Base-by-base conservation (phyloP, 1,140 invertebrate species). In the Drosophila teissieri region DNA sequence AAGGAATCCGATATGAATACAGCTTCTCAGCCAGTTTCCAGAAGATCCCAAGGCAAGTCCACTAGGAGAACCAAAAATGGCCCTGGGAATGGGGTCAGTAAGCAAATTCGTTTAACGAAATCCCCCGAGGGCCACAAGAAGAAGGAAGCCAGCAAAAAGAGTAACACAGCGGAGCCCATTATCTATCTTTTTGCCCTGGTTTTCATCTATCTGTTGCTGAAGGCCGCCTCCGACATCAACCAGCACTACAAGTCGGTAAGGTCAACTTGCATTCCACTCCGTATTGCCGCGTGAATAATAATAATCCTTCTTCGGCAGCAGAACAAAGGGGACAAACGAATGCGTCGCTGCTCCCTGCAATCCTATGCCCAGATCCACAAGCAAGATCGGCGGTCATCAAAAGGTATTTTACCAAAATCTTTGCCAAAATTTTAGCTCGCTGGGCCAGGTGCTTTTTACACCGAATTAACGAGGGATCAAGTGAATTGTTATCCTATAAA, bases 391-490 rank as follows among this genome's bases (percentile, higher is more conserved):
- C 74, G 90, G 48, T 73, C 83, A 51, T 91, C 90, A 68, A 91
- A 91, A 91, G 90, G 90, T 91, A 91, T 89, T 91, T 88, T 82
- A 75, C 46, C 78, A 75, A 91, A 91, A 90, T 88, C 75, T 89
- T 91, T 91, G 74, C 89, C 89, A 76, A 91, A 91, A 76, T 89
- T 86, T 76, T 91, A 91, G 78, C 54, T 56, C 58, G 69, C 67
- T 55, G 51, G 68, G 60, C 58, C 60, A 57, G 57, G 58, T 57
- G 55, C 65, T 56, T 46, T 4, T 37, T 54, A 55, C 48, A 52
- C 45, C 45, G 48, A 68, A 68, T 78, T 49, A 65, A 52, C 54
- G 61, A 80, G 80, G 84, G 80, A 88, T 60, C 85, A 88, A 88
- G 54, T 53, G 55, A 69, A 54, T 60, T 65, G 72, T 53, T 75